Base-by-base conservation (phyloP, 2,797 vertebrate genomes). In the Cirrhinus mrigala region DNA sequence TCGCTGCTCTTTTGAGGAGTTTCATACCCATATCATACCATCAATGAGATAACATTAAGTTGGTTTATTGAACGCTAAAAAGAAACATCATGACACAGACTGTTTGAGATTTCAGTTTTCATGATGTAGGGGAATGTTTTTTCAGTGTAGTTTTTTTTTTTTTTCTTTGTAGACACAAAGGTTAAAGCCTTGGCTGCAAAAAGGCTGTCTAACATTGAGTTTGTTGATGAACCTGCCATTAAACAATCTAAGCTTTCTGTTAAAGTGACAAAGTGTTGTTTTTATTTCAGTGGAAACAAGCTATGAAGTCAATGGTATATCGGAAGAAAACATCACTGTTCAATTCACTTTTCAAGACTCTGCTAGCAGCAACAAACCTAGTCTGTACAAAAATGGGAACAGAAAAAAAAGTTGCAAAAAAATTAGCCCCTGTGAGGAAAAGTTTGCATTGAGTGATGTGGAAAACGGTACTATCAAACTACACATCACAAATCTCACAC, bases 311-410 rank as follows among this genome's bases (percentile, higher is more conserved):
- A 27, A 9, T 46, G 82, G 80, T 14, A 76, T 24, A 27, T 37
- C 8, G 0, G 89, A 85, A 24, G 9, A 58, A 16, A 54, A 77
- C 3, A 37, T 89, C 50, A 81, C 12, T 0, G 58, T 87, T 46
- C 0, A 1, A 22, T 90, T 90, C 62, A 69, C n/a, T 46, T 87
- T 90, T 73, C 11, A 81, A 77, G 9, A 15, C 7, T 20, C 11
- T 6, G 22, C 6, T 56, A 22, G 3, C 15, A 18, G 24, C 1
- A 50, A 1, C 8, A 64, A 2, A 29, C 60, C 27, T 12, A 48
- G 4, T 62, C 64, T 90, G 37, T 60, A 82, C 80, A 89, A 83
- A 76, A 8, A 83, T 40, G 2, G 0, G 0, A 9, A 0, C 0
- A 90, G 85, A 50, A 83, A 54, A 24, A 9, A 3, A 56, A 40